Evolutionary conservation across 2,888 invertebrate species (phyloP), one percentile per base, ranked within the genome.

Genomic region (Unio delphinus): DNA sequence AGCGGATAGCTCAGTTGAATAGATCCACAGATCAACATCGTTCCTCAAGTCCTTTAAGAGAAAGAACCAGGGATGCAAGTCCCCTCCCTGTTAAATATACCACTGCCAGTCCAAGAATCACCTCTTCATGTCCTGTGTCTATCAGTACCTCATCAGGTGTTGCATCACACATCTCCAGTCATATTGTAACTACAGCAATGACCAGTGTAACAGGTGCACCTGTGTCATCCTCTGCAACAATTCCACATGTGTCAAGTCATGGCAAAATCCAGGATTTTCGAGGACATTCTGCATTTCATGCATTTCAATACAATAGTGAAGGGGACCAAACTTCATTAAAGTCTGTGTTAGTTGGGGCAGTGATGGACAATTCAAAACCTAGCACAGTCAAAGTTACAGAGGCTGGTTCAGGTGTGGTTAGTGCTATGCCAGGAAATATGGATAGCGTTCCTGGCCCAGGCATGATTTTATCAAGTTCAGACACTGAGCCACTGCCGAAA

Each of bases 1-100:
- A 80, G 28, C 73, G 82, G 61, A 80, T 82, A 30, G 83, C 82
- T 59, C 64, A 73, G 69, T 73, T 80, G 11, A 79, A 81, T 67
- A 74, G 78, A 56, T 70, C 70, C 17, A 65, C 69, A 30, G 66
- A 70, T 54, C 23, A 57, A 30, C 64, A 54, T 30, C 64, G 60
- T 15, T 61, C 69, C 17, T 28, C 28, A 17, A 73, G 71, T 26
- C 74, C 70, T 30, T 70, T 34, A 56, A 20, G 68, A 18, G 70
- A 70, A 15, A 60, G 64, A 64, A 54, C 55, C n/a, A 55, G 72
- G 34, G 67, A 72, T 4, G 64, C 68, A 34, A 78, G 70, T 58
- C 74, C 74, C 17, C 57, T 45, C 45, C 45, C 45, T 20, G 62
- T 26, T 20, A 62, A 59, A 58, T 70, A 70, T 58, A 65, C 65